phyloP scores from a whole-genome alignment of 2,797 vertebrate species.

The Hybognathus amarus region DNA sequence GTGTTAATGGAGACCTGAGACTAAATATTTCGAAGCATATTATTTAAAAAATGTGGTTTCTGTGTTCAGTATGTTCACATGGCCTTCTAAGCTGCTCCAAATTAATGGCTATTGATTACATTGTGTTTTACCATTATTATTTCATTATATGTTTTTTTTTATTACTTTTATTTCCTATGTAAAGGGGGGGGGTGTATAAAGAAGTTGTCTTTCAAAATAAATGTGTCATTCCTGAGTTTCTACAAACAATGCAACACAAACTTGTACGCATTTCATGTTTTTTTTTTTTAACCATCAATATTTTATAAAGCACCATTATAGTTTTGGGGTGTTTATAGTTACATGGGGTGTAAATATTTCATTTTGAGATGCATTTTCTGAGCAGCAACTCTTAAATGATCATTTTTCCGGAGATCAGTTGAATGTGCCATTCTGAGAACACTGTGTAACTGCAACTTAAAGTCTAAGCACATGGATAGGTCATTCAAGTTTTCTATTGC shows the following conservation, averaged over 20 bases:
- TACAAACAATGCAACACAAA: neutral
- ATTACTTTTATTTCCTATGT: conserved; percentile 56
- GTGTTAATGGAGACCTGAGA: conserved; percentile 14
- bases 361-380: neutral
- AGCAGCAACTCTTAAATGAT: neutral
- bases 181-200: conserved; percentile 47
- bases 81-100: conserved; percentile 56
- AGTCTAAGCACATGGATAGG: conserved; percentile 23
- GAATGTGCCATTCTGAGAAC: conserved; percentile 6
- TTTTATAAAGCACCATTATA: neutral
- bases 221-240: neutral
- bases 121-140: conserved; percentile 14
- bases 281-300: conserved; percentile 3
- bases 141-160: neutral
- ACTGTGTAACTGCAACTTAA: neutral
- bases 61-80: conserved; percentile 37
- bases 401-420: neutral
- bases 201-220: conserved; percentile 57
- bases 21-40: conserved; percentile 27
- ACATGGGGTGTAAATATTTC: neutral
- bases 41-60: conserved; percentile 37
- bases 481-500: conserved; percentile 30
- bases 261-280: conserved; percentile 2
- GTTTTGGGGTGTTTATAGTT: neutral
- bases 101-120: conserved; percentile 40